phyloP scores from a whole-genome alignment of 2,113 vertebrate genomes.

The Dasyurus viverrinus region DNA sequence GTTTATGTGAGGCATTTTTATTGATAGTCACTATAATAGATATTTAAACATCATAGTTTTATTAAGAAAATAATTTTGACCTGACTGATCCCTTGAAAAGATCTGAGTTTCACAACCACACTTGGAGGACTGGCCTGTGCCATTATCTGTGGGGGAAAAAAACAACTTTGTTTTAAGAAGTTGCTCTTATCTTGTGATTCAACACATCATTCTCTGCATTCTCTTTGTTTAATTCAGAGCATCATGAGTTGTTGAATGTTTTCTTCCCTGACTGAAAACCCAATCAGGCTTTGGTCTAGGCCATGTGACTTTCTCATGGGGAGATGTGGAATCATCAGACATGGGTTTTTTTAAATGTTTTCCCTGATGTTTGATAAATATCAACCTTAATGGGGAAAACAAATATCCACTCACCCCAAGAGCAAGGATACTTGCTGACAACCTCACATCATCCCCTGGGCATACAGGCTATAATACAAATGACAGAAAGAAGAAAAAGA shows the following conservation, averaged over 20 bases:
- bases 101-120: background rate
- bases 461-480: background rate
- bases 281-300: conserved; percentile 34
- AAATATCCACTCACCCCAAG: background rate
- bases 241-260: conserved; percentile 51
- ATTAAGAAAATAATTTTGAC: background rate
- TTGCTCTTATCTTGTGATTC: background rate
- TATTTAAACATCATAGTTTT: background rate
- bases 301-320: conserved; percentile 8
- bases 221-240: conserved; percentile 62
- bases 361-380: conserved; percentile 42
- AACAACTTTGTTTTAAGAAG: background rate
- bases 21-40: background rate
- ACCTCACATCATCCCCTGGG: background rate
- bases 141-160: background rate
- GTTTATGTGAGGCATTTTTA: background rate
- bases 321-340: conserved; percentile 47
- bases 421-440: background rate
- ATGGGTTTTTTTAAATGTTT: background rate
- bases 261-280: conserved; percentile 43
- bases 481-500: background rate
- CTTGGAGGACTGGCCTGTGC: background rate
- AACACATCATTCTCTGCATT: conserved; percentile 1
- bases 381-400: background rate
- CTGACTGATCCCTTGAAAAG: background rate